Conservation (phyloP, 2,797 vertebrate species). For the Catostomus latipinnis region DNA sequence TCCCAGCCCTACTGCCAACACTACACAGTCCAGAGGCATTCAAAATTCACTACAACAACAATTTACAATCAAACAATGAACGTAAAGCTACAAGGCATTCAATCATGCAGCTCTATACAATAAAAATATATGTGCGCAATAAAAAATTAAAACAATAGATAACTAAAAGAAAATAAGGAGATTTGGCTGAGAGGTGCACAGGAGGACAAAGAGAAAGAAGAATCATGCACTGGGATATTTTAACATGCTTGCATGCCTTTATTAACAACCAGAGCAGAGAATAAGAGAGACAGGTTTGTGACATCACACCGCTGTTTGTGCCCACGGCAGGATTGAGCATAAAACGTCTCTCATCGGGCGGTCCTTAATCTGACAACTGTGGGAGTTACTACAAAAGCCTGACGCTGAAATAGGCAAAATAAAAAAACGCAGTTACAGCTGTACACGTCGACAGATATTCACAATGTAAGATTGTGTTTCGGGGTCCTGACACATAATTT, state of each 20-base stretch:
- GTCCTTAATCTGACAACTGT: conserved; percentile 52
- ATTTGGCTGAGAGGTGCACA: neutral
- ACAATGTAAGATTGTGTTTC: conserved; percentile 30
- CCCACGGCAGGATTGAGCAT: neutral
- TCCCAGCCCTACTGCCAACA: conserved; percentile 43
- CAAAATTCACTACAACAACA: conserved; percentile 51
- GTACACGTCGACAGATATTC: conserved; percentile 31
- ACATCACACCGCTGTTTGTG: neutral
- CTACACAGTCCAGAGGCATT: conserved; percentile 69
- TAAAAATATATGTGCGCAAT: conserved; percentile 46
- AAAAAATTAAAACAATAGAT: conserved; percentile 34
- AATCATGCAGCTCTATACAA: conserved; percentile 58
- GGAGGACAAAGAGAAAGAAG: neutral
- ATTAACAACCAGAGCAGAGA: conserved; percentile 69
- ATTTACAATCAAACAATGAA: conserved; percentile 38
- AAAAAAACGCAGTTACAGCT: conserved; percentile 49
- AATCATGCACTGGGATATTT: conserved; percentile 3
- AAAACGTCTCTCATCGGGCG: conserved; percentile 48
- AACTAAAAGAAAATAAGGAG: conserved; percentile 14
- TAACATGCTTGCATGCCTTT: conserved; percentile 31
- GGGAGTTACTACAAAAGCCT: conserved; percentile 51
- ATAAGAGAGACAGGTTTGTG: conserved; percentile 18
- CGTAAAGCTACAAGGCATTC: conserved; percentile 57
- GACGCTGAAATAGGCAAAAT: conserved; percentile 50
- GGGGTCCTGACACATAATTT: conserved; percentile 41